Conservation (phyloP, 2,797 vertebrate genomes). For the Psittacula echo region DNA sequence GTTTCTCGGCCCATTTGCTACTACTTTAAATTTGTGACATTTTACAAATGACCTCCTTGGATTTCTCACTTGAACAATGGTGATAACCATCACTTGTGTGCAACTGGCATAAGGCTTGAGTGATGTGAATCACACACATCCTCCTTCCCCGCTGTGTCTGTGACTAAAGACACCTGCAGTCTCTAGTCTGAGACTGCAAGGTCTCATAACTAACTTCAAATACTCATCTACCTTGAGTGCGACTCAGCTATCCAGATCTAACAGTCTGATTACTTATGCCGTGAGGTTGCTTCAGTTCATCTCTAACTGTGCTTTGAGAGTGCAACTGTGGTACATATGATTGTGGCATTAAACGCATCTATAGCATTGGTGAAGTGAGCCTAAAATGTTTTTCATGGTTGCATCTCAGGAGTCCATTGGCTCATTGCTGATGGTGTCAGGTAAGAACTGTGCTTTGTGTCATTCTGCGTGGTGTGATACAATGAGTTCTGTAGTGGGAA, state of each 20-base stretch:
- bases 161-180: background rate
- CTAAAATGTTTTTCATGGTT: background rate
- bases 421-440: background rate
- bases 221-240: background rate
- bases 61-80: background rate
- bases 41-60: background rate
- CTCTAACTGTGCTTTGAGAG: background rate
- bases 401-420: fast-evolving
- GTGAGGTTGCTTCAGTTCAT: background rate
- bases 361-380: background rate
- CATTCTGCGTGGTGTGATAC: fast-evolving
- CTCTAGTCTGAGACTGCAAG: background rate
- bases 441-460: background rate
- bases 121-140: background rate
- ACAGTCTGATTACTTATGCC: background rate
- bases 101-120: background rate
- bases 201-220: background rate
- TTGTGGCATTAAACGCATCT: background rate
- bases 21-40: background rate
- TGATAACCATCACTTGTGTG: background rate
- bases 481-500: fast-evolving
- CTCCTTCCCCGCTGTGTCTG: background rate
- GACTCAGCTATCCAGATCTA: background rate
- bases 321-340: background rate
- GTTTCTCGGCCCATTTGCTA: background rate